These are phyloP conservation scores for Cepaea nemoralis DNA, from an alignment of 1,140 invertebrate species.

Conservation along the genomic window DNA sequence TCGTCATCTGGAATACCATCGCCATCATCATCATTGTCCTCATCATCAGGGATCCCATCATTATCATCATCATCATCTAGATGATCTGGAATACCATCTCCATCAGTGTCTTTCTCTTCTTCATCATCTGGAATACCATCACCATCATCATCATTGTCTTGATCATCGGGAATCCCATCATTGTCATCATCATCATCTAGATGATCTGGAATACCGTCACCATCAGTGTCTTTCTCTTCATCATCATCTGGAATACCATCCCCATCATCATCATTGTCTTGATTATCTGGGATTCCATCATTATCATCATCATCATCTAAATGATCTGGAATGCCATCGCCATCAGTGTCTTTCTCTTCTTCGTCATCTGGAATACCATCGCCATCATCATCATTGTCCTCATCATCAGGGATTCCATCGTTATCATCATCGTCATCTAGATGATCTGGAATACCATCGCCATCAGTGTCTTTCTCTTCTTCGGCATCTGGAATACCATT, in stretches of 20 bases:
- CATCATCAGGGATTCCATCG: conserved; percentile 63
- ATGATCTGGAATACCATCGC: conserved; percentile 58
- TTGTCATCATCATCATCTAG: conserved; percentile 57
- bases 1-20: conserved; percentile 47
- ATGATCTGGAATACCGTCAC: conserved; percentile 2
- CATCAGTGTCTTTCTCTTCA: not conserved
- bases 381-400: conserved; percentile 56
- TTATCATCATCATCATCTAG: conserved; percentile 43
- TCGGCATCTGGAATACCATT: conserved; percentile 3
- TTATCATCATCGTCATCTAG: conserved; percentile 54
- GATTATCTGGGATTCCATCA: conserved; percentile 17
- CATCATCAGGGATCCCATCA: conserved; percentile 65
- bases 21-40: conserved; percentile 45
- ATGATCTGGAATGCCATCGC: conserved; percentile 58
- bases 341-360: conserved; percentile 59
- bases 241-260: conserved; percentile 28
- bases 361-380: conserved; percentile 61
- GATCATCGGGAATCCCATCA: conserved; percentile 59
- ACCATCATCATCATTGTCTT: conserved; percentile 49
- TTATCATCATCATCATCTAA: conserved; percentile 3
- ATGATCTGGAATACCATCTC: conserved; percentile 29
- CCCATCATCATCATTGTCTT: conserved; percentile 17
- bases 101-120: conserved; percentile 60
- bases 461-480: conserved; percentile 51
- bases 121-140: conserved; percentile 28